phyloP scores from a whole-genome alignment of 2,797 vertebrate species.

The Allobates femoralis region DNA sequence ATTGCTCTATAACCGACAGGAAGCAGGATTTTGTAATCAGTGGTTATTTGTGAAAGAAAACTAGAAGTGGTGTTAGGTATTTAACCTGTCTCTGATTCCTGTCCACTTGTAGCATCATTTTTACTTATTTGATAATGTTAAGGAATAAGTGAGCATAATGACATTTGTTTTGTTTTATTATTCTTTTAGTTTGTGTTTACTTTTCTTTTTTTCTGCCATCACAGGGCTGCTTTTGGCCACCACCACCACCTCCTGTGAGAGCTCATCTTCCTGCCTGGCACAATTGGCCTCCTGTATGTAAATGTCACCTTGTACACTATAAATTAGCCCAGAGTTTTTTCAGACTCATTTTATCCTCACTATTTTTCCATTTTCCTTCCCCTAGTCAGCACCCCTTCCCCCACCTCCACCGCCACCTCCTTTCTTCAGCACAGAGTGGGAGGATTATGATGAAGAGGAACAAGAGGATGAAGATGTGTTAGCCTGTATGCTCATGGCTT shows the following conservation, averaged over 20 bases:
- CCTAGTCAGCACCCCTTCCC: slow-evolving; percentile 64
- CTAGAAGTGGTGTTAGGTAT: too few relatives aligned
- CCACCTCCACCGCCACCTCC: slow-evolving; percentile 61
- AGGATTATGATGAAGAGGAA: slow-evolving; percentile 34
- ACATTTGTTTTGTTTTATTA: neutral
- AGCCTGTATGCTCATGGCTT: slow-evolving; percentile 74
- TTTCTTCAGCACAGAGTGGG: slow-evolving; percentile 59
- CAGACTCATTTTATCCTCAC: neutral
- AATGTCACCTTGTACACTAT: neutral
- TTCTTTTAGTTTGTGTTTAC: neutral
- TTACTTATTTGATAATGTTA: neutral
- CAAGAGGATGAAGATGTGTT: slow-evolving; percentile 57
- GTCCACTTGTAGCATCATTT: neutral
- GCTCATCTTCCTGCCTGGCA: slow-evolving; percentile 45
- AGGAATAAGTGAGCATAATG: neutral
- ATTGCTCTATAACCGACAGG: too few relatives aligned
- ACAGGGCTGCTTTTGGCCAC: slow-evolving; percentile 61
- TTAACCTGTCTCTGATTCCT: neutral
- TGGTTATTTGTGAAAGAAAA: too few relatives aligned
- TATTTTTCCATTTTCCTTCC: neutral
- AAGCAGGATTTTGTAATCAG: too few relatives aligned
- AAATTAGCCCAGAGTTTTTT: neutral
- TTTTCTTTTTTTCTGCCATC: neutral
- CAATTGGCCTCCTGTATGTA: slow-evolving; percentile 58
- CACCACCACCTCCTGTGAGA: slow-evolving; percentile 55